These are phyloP conservation scores for Mus spretus DNA, from an alignment of 2,797 vertebrate species.

Conservation along the genomic window DNA sequence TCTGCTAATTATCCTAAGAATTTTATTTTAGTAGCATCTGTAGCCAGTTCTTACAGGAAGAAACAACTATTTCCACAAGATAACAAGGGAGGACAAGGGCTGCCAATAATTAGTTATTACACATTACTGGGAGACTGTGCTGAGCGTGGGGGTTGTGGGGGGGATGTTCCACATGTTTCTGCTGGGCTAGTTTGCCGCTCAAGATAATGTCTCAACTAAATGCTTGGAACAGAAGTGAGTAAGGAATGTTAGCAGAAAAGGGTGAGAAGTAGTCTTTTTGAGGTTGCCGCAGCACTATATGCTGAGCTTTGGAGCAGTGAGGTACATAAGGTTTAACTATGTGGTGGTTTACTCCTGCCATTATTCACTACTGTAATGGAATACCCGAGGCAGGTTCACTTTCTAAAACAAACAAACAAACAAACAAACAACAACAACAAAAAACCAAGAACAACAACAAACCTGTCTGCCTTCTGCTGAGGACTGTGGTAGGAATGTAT, in stretches of 20 bases:
- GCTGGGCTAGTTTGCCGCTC: background rate
- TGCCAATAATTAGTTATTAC: background rate
- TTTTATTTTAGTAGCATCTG: conserved; percentile 63
- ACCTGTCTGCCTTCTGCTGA: background rate
- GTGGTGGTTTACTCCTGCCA: background rate
- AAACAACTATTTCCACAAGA: conserved; percentile 58
- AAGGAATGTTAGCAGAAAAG: background rate
- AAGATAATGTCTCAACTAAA: background rate
- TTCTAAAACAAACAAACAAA: background rate
- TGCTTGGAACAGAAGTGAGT: fast-evolving
- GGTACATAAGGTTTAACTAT: background rate
- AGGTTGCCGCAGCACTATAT: background rate
- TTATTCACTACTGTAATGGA: background rate
- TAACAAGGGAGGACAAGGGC: conserved; percentile 32
- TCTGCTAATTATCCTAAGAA: conserved; percentile 10
- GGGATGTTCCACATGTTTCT: background rate
- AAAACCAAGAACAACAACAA: too few species aligned
- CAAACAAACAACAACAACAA: background rate
- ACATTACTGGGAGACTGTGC: background rate
- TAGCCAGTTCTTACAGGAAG: background rate
- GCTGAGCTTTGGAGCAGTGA: background rate
- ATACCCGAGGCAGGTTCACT: background rate
- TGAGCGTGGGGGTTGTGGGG: background rate
- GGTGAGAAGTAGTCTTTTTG: background rate
- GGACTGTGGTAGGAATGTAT: too few species aligned